A percentile compares a stretch with the other conserved stretches of the same genome.
These are phyloP conservation scores for Gila robusta DNA, from an alignment of 2,797 vertebrate species.

Conservation along the genomic window DNA sequence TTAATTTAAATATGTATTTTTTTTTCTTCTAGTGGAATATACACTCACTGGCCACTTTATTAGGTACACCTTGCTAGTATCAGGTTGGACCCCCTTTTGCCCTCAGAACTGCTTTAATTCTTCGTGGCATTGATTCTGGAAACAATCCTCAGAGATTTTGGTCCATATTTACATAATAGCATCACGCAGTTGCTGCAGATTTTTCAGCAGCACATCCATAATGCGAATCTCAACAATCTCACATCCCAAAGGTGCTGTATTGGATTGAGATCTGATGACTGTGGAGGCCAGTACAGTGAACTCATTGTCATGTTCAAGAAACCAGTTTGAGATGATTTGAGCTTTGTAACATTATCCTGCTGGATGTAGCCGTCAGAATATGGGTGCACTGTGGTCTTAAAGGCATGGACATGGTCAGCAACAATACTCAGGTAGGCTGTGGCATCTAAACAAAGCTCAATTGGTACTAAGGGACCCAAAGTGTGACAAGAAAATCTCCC, in stretches of 20 bases:
- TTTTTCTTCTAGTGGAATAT: too few species aligned
- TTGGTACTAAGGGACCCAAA: not conserved
- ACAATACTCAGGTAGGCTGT: not conserved
- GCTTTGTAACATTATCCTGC: conserved; percentile 57
- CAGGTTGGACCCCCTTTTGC: not conserved
- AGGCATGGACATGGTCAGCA: not conserved
- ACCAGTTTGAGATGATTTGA: conserved; percentile 18
- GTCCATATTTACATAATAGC: conserved; percentile 38
- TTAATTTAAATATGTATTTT: too few species aligned
- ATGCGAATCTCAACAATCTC: conserved; percentile 32
- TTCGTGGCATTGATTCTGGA: not conserved
- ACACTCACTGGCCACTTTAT: too few species aligned
- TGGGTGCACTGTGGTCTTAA: not conserved
- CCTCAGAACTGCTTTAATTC: not conserved
- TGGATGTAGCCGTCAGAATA: conserved; percentile 67
- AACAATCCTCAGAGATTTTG: conserved; percentile 1
- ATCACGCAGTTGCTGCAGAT: conserved; percentile 51
- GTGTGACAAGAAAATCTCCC: not conserved
- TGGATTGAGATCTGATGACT: not conserved
- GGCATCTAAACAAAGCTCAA: not conserved
- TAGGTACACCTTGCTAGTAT: too few species aligned
- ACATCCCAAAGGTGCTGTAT: conserved; percentile 43
- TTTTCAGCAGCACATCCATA: conserved; percentile 56
- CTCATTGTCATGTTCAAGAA: not conserved
- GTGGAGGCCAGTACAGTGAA: not conserved